Conservation (phyloP, 2,888 invertebrate genomes). For the Tetragnatha montana region DNA sequence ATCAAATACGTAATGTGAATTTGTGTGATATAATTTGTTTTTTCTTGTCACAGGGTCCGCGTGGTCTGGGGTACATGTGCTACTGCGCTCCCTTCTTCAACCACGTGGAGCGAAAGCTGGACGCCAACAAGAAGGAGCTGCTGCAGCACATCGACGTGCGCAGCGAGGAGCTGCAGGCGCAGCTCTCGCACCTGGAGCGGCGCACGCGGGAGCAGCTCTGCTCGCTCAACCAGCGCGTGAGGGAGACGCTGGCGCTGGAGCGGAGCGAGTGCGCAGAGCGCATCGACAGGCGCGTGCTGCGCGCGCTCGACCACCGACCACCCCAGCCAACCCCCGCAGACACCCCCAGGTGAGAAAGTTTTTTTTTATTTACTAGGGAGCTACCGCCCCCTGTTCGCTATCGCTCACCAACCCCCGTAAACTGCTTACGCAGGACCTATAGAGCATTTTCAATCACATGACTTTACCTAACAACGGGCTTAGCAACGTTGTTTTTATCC, state of each 20-base stretch:
- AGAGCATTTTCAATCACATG: no score
- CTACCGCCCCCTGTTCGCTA: no score
- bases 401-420: no score
- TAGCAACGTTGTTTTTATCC: no score
- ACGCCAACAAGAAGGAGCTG: conserved; percentile 86
- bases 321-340: no score
- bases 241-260: conserved; percentile 82
- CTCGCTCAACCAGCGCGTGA: conserved; percentile 78
- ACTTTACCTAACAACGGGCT: no score
- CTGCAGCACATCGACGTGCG: conserved; percentile 85
- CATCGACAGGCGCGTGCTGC: conserved; percentile 80
- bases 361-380: no score
- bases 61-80: conserved; percentile 94
- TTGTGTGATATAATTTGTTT: not conserved
- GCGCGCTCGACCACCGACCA: conserved; percentile 77
- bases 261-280: conserved; percentile 81
- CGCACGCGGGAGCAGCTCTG: conserved; percentile 91
- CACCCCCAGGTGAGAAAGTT: no score
- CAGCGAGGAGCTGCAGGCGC: conserved; percentile 86
- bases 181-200: conserved; percentile 87
- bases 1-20: not conserved
- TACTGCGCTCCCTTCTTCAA: conserved; percentile 94
- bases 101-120: conserved; percentile 87
- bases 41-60: conserved; percentile 82
- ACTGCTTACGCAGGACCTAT: no score